phyloP scores from a whole-genome alignment of 2,888 invertebrate species.

The Phalera bucephala region DNA sequence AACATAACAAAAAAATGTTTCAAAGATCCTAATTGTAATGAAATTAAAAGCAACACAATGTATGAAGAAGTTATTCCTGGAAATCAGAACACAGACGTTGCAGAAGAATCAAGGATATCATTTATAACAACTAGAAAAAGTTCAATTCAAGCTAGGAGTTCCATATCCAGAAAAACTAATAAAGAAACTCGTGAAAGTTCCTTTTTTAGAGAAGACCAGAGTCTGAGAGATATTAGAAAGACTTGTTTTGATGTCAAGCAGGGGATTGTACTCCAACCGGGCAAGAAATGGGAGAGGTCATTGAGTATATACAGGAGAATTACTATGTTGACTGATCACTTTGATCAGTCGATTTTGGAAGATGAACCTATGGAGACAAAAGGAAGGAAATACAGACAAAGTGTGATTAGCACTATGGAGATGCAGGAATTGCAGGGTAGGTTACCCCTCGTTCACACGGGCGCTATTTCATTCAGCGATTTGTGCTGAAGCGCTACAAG shows the following conservation, averaged over 20 bases:
- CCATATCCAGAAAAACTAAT: constrained; percentile 9
- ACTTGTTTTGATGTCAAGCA: constrained; percentile 41
- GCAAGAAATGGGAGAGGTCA: constrained; percentile 87
- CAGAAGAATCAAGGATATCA: constrained; percentile 16
- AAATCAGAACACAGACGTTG: not conserved
- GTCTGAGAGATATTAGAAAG: constrained; percentile 10
- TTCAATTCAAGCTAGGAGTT: constrained; percentile 27
- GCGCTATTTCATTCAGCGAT: too few species aligned
- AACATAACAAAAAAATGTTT: constrained; percentile 6
- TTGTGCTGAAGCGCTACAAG: too few species aligned
- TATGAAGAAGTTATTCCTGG: not conserved
- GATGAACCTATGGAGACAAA: constrained; percentile 61
- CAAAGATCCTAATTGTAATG: constrained; percentile 5
- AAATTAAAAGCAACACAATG: constrained; percentile 2
- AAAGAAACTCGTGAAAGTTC: not conserved
- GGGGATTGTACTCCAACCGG: constrained; percentile 81
- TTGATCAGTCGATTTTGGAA: constrained; percentile 65
- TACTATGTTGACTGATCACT: constrained; percentile 64
- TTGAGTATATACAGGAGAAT: constrained; percentile 82
- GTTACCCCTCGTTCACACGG: too few species aligned
- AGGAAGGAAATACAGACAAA: constrained; percentile 81
- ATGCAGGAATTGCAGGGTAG: constrained; percentile 75
- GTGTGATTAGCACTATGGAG: constrained; percentile 76
- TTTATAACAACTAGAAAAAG: constrained; percentile 35
- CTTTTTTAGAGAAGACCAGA: not conserved